Conservation (phyloP, 2,888 invertebrate species). For the Erannis defoliaria region DNA sequence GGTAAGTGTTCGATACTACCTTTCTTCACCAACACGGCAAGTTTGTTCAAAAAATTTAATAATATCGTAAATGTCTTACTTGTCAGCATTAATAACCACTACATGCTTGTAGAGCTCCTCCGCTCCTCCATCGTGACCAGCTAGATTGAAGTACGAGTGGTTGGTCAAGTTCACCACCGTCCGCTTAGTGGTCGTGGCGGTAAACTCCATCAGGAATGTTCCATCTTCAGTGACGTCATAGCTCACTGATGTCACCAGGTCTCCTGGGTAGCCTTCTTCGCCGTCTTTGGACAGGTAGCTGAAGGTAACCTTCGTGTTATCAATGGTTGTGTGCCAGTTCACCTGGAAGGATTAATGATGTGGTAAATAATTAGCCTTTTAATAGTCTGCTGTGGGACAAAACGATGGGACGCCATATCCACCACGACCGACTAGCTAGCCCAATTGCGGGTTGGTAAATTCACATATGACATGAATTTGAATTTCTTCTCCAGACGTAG, state of each 20-base stretch:
- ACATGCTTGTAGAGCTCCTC: conserved; percentile 89
- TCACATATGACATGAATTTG: no score
- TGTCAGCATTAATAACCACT: conserved; percentile 90
- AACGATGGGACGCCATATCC: no score
- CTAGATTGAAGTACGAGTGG: conserved; percentile 97
- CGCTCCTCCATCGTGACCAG: conserved; percentile 91
- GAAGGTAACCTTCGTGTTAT: conserved; percentile 88
- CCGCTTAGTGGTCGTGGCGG: conserved; percentile 90
- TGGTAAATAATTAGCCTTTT: no score
- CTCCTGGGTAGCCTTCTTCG: conserved; percentile 97
- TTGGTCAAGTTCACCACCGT: conserved; percentile 96
- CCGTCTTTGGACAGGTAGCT: conserved; percentile 91
- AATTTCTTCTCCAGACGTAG: no score
- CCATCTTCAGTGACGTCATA: conserved; percentile 91
- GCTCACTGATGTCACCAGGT: conserved; percentile 89
- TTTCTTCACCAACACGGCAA: no score
- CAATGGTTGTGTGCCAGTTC: conserved; percentile 89
- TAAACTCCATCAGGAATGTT: conserved; percentile 90
- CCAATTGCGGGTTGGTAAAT: no score
- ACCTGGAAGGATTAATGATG: conserved; percentile 75
- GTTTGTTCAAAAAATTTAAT: no score
- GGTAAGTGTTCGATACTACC: no score
- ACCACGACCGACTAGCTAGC: no score
- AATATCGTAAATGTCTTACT: conserved; percentile 71
- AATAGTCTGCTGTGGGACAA: no score